Evolutionary conservation across 2,888 invertebrate genomes (phyloP), one percentile per base, ranked within the genome.

Genomic region (Platypus cylindrus): DNA sequence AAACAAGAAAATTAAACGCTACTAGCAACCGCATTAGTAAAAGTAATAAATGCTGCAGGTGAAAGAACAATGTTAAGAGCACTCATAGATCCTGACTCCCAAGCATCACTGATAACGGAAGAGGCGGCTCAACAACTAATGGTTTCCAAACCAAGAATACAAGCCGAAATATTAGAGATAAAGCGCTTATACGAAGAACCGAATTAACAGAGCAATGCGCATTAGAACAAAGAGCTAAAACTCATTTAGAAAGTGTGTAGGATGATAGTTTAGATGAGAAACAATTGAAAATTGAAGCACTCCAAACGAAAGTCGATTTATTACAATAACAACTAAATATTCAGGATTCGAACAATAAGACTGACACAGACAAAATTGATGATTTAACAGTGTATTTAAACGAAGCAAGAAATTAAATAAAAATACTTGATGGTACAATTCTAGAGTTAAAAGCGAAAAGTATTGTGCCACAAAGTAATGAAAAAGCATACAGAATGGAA

Each of bases 161-260:
- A n/a, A n/a, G n/a, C n/a, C n/a, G n/a, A n/a, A n/a, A n/a, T n/a
- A n/a, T n/a, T n/a, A n/a, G n/a, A n/a, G 87, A 89, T 48, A 86
- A 85, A 60, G 82, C 85, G 15, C 67, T 89, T 44, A 69, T 85
- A 44, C 68, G 85, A 51, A 80, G 85, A 52, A 79, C 80, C 14
- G 91, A 94, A 61, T 65, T 95, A 36, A 77, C 82, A 51, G 91
- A 91, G 55, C 93, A 95, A 60, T 89, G 89, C 55, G 64, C 75
- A 24, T 65, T 93, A 41, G 90, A 91, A 59, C 84, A 87, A 60
- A 79, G 84, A 62, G 91, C 93, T 5, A 93, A 93, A 67, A 78
- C 80, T 45, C 75, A 75, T 55, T 59, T 79, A 24, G 63, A 60
- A 47, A 48, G 55, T 54, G 85, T 84, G 3, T 67, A 91, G 34